phyloP scores from a whole-genome alignment of 2,888 invertebrate genomes.

The Rhopalosiphum nymphaeae region DNA sequence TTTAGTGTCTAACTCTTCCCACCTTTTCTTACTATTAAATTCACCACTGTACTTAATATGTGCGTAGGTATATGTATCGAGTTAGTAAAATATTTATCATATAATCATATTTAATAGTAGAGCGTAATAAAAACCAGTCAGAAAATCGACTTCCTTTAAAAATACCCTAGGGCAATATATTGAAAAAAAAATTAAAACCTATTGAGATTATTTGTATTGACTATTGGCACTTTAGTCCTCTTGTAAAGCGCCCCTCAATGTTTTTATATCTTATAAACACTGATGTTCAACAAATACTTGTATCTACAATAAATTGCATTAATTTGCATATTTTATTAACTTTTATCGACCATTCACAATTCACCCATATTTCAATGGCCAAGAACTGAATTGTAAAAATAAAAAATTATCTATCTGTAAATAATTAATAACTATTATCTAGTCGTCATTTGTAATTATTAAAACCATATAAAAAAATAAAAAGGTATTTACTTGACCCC shows the following conservation, averaged over 20 bases:
- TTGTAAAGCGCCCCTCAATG: neutral
- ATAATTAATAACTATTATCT: neutral
- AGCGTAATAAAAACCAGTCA: conserved; percentile 49
- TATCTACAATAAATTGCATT: neutral
- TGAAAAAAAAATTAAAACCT: neutral
- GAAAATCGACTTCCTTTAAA: conserved; percentile 31
- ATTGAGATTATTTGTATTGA: neutral
- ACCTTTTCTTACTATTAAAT: neutral
- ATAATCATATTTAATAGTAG: neutral
- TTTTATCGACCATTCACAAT: neutral
- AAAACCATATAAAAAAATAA: neutral
- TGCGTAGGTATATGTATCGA: neutral
- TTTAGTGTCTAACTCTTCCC: neutral
- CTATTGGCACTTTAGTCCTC: neutral
- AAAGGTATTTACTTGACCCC: neutral
- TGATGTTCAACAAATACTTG: neutral
- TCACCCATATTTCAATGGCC: neutral
- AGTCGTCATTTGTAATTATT: neutral
- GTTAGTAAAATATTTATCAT: neutral
- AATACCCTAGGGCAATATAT: neutral
- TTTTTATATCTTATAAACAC: neutral
- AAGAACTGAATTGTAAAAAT: neutral
- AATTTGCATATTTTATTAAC: conserved; percentile 3
- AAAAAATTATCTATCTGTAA: neutral
- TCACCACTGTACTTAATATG: neutral